Evolutionary conservation across 2,888 invertebrate genomes (phyloP).

Genomic region (Nemotelus nigrinus): DNA sequence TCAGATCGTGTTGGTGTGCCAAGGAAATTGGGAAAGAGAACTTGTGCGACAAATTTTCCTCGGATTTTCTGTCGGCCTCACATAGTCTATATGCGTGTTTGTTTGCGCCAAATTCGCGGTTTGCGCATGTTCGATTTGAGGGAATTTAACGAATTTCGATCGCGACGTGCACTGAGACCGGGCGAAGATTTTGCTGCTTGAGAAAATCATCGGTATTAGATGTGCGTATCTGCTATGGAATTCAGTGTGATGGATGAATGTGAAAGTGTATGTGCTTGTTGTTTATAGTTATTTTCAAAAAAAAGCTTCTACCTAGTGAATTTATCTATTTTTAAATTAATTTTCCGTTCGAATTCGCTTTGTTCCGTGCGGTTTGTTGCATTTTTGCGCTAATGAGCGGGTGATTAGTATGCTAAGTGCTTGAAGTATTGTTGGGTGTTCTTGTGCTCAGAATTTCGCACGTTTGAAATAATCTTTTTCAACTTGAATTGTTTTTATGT

Average conservation of each 20-base stretch:
- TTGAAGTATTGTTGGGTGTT: too few relatives aligned
- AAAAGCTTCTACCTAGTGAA: conserved; percentile 30
- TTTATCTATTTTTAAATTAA: conserved; percentile 23
- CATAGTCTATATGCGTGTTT: not conserved
- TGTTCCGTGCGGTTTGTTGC: conserved; percentile 4
- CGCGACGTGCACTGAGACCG: not conserved
- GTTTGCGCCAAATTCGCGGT: conserved; percentile 15
- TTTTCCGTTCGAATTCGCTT: not conserved
- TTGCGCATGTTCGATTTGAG: conserved; percentile 18
- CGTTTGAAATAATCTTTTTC: too few relatives aligned
- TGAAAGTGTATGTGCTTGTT: not conserved
- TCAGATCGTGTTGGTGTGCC: conserved; percentile 31
- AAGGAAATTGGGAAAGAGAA: not conserved
- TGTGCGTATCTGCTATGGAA: too few relatives aligned
- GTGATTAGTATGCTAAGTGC: too few relatives aligned
- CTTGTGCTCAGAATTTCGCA: too few relatives aligned
- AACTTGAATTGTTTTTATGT: too few relatives aligned
- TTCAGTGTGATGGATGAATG: not conserved
- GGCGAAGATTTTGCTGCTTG: too few relatives aligned
- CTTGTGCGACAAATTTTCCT: too few relatives aligned
- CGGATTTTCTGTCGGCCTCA: not conserved
- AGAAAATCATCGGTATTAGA: too few relatives aligned
- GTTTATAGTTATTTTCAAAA: not conserved
- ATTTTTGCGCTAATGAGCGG: too few relatives aligned
- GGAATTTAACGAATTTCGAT: conserved; percentile 1